Percentiles rank a stretch among this genome's conserved stretches.
Evolutionary conservation across 2,113 vertebrate species (phyloP).

Genomic region (Coturnix japonica): DNA sequence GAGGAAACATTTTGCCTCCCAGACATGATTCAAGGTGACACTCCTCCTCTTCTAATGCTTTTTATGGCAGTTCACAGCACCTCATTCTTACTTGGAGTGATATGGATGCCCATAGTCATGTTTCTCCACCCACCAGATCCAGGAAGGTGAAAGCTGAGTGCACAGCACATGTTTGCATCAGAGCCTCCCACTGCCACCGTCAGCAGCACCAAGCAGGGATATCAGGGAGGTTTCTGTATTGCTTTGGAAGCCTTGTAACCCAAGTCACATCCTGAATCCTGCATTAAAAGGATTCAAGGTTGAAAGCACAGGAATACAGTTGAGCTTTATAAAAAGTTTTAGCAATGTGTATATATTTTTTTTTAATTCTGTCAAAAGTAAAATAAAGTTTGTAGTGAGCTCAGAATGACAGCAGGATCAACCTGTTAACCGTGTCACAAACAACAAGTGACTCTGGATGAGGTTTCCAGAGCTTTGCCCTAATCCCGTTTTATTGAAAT

Average conservation of each 20-base stretch:
- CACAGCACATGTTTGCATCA: not conserved
- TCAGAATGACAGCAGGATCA: not conserved
- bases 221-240: not conserved
- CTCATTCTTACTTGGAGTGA: not conserved
- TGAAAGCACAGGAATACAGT: not conserved
- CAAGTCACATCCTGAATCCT: not conserved
- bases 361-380: not conserved
- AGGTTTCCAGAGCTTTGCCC: conserved; percentile 17
- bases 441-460: not conserved
- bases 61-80: not conserved
- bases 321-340: not conserved
- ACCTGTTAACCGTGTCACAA: not conserved
- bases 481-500: conserved; percentile 1
- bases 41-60: conserved; percentile 52
- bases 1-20: not conserved
- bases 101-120: conserved; percentile 36
- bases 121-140: conserved; percentile 35
- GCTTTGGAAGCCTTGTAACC: not conserved
- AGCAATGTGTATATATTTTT: not conserved
- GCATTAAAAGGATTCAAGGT: not conserved
- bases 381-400: not conserved
- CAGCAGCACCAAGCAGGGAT: not conserved
- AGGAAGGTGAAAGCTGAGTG: not conserved
- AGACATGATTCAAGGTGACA: conserved; percentile 23
- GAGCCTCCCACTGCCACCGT: not conserved